Base-by-base conservation (phyloP, 2,113 vertebrate genomes). In the Solea senegalensis region DNA sequence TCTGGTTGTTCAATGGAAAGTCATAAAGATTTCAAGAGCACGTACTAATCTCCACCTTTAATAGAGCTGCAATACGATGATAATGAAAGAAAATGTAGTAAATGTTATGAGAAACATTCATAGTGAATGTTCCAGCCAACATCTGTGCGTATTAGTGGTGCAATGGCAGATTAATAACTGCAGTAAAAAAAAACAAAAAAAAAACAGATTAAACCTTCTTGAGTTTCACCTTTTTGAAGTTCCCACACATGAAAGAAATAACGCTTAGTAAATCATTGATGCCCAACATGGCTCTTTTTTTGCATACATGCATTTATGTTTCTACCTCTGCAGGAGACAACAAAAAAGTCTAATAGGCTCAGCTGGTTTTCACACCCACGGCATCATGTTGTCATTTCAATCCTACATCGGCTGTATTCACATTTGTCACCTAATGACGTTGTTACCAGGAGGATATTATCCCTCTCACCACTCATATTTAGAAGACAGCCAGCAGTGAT, bases 361-460 rank as follows among this genome's bases (percentile, higher is more conserved):
- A 53, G 54, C 71, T 57, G 62, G 67, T 78, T 78, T 73, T 77
- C 55, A 66, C 66, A 78, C 71, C 46, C 76, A 50, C 54, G 76
- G 50, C 70, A 59, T 72, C 55, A 69, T 78, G 74, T 70, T 66
- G 57, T 76, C 76, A 81, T 69, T 81, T 74, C 49, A 52, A 66
- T 59, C 45, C 65, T 72, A 15, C 66, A 78, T 77, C 45, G 69
- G 59, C 65, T 60, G 66, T 62, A 44, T 78, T 85, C 66, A 78
- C 70, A 72, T 86, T 76, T n/a, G 50, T 80, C 64, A 50, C 76
- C 64, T 83, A 80, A 78, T 89, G 72, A 69, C 82, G 84, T 85
- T 88, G 81, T 90, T 89, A 92, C 67, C 40, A 81, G 57, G 69
- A 86, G 73, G 56, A 75, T 80, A 82, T 81, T 74, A 77, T 80